Conservation (phyloP, 2,113 vertebrate species). For the Pterocles gutturalis region DNA sequence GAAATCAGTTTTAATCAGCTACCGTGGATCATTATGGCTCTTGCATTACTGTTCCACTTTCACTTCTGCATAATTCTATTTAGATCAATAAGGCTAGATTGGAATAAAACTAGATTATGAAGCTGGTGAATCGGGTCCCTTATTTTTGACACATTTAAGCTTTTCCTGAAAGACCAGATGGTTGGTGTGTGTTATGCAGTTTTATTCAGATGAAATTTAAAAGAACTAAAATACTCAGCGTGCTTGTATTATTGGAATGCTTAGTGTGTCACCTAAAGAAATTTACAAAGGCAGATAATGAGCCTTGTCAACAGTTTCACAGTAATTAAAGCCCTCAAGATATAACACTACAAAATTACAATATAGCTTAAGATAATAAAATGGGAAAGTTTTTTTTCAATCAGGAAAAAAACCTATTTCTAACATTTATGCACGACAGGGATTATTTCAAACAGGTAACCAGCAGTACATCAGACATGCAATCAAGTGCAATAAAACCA, state of each 20-base stretch:
- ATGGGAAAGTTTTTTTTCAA: not conserved
- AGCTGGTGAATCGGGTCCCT: conserved; percentile 15
- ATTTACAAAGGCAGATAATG: conserved; percentile 37
- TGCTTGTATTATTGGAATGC: conserved; percentile 41
- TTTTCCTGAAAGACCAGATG: conserved; percentile 66
- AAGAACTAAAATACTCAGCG: conserved; percentile 26
- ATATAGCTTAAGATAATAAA: conserved; percentile 56
- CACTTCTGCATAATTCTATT: not conserved
- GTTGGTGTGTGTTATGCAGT: conserved; percentile 38
- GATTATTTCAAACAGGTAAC: not conserved
- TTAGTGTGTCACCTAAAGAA: conserved; percentile 54
- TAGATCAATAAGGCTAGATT: conserved; percentile 6
- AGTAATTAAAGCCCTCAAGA: conserved; percentile 49
- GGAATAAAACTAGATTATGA: conserved; percentile 11
- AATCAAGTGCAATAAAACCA: not conserved
- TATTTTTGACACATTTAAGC: conserved; percentile 58
- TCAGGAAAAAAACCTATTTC: not conserved
- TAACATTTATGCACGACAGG: not conserved
- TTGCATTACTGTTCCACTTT: not conserved
- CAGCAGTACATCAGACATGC: not conserved
- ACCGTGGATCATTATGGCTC: not conserved
- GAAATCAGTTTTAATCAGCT: not conserved
- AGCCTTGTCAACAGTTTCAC: conserved; percentile 48
- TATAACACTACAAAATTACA: conserved; percentile 52
- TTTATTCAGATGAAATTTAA: conserved; percentile 62